Conservation (phyloP, 1,140 invertebrate species). For the Bombus vancouverensis region DNA sequence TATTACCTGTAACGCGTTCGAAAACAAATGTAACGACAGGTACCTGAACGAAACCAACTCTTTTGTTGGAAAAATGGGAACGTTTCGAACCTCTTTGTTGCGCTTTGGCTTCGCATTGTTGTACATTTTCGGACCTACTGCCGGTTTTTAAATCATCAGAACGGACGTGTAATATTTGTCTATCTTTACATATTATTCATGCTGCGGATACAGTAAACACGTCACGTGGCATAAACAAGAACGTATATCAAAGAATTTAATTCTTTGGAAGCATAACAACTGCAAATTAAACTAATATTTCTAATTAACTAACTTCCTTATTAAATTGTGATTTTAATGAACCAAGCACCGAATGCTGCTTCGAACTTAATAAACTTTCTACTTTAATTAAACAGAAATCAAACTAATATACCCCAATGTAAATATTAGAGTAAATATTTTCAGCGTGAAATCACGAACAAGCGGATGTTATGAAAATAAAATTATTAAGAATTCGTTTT, state of each 20-base stretch:
- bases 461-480: background rate
- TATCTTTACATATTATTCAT: background rate
- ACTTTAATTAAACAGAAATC: background rate
- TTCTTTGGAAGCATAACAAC: background rate
- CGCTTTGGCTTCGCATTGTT: background rate
- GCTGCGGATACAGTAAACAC: background rate
- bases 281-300: background rate
- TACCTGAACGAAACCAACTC: no score
- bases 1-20: background rate
- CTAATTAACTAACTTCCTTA: no score
- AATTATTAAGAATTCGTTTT: background rate
- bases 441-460: background rate
- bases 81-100: background rate
- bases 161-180: background rate
- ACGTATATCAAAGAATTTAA: background rate
- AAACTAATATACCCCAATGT: background rate
- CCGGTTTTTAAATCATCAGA: background rate
- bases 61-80: background rate
- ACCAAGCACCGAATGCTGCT: background rate
- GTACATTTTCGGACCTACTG: background rate
- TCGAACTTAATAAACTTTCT: background rate
- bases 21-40: background rate
- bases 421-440: background rate
- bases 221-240: background rate
- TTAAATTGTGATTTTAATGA: background rate